A percentile compares a stretch with the other conserved stretches of the same genome.
Evolutionary conservation across 2,113 vertebrate species (phyloP).

Genomic region (Nymphicus hollandicus): DNA sequence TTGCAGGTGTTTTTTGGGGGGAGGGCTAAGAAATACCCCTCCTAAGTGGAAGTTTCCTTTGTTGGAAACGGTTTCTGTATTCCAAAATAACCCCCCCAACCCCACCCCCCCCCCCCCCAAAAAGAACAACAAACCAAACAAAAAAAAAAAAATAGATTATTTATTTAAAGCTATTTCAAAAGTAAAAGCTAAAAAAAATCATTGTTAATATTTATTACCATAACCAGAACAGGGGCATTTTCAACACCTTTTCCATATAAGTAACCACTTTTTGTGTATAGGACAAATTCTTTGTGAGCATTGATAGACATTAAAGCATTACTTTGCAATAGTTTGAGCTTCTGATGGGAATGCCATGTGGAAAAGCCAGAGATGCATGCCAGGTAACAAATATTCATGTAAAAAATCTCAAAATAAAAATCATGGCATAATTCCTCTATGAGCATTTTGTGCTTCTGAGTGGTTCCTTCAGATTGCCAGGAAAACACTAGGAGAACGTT

Average conservation of each 20-base stretch:
- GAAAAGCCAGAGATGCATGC: background rate
- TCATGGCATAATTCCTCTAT: background rate
- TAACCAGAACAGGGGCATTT: background rate
- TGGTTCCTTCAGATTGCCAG: background rate
- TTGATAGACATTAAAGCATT: background rate
- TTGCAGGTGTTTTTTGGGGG: no score
- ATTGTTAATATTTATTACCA: background rate
- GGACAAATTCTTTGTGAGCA: background rate
- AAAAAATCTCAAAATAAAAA: constrained; percentile 15
- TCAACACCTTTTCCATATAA: background rate
- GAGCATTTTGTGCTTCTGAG: background rate
- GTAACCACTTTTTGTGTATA: background rate
- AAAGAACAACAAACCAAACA: background rate
- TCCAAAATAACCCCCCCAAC: no score
- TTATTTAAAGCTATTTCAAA: background rate
- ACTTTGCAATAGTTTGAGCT: background rate
- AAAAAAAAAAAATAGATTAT: rapidly evolving
- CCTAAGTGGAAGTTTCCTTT: no score
- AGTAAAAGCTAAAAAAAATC: background rate
- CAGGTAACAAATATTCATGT: background rate
- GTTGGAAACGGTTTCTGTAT: no score
- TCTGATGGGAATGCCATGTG: background rate
- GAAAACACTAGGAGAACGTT: background rate
- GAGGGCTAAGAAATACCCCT: no score
- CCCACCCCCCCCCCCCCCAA: background rate